Conservation (phyloP, 2,113 vertebrate species). For the Ranitomeya imitator region DNA sequence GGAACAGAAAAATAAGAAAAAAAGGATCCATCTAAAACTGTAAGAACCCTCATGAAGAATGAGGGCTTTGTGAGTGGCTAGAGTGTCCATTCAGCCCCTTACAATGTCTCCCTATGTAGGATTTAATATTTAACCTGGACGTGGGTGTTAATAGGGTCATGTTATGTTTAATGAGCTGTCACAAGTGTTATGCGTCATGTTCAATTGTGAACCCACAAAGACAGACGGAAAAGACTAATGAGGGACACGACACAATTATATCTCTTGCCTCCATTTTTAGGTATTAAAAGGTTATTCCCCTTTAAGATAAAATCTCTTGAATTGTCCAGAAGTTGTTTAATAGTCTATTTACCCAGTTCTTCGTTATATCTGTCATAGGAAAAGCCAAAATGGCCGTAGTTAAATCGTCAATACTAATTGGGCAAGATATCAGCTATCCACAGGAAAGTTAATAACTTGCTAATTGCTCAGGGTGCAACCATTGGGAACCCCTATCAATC, state of each 20-base stretch:
- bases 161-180: constrained; percentile 53
- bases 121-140: constrained; percentile 28
- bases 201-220: constrained; percentile 7
- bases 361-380: neutral
- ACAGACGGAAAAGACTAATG: neutral
- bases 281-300: neutral
- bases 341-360: neutral
- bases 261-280: neutral
- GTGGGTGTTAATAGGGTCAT: constrained; percentile 53
- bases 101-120: constrained; percentile 64
- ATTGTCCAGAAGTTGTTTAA: neutral
- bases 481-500: too few species aligned
- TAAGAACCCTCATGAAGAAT: constrained; percentile 72
- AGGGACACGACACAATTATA: neutral
- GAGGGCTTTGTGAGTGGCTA: constrained; percentile 75
- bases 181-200: constrained; percentile 34
- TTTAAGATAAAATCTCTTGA: neutral
- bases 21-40: constrained; percentile 77
- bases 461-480: too few species aligned
- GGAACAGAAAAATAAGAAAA: constrained; percentile 72
- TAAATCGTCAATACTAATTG: too few species aligned
- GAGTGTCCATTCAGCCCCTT: constrained; percentile 69
- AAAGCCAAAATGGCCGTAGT: neutral
- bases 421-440: too few species aligned
- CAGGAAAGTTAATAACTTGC: too few species aligned